Base-by-base conservation (phyloP, 2,797 vertebrate genomes). In the Thalassophryne amazonica region DNA sequence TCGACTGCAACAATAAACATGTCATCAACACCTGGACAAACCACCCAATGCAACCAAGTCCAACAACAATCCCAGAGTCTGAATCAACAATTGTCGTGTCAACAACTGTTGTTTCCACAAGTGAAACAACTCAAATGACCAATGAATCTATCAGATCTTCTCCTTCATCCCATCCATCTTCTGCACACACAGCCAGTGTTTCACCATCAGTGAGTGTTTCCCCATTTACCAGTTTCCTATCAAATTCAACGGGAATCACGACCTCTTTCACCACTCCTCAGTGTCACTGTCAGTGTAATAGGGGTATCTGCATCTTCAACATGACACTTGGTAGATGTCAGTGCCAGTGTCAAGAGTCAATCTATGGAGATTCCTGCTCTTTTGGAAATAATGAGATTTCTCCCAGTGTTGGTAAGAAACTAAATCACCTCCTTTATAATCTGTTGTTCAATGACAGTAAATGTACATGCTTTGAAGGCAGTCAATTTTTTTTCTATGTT, bases 261-360 rank as follows among this genome's bases (percentile, higher is more conserved):
- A 33, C 20, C 40, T 6, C 3, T 2, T 3, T 35, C 39, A 60
- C 71, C 29, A 59, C 41, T n/a, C 29, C 17, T 30, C 52, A 3
- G 1, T 89, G 83, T 40, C 37, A 76, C 5, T 84, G 84, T 31
- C 3, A 53, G 0, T 87, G 87, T 35, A 11, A 12, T 3, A 8
- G 7, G 0, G 59, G 52, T 2, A 43, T 14, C 1, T 87, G 86
- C 36, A 2, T 6, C 3, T 83, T 60, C 23, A 82, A 73, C 25
- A 1, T 0, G 0, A 69, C 49, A 4, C 8, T 70, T 22, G 14
- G 14, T 2, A 5, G 4, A 15, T 89, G 83, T 49, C 30, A 55
- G 3, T 84, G 78, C 39, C 0, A 27, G 0, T 90, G 87, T 50
- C 17, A 15, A 7, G 5, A 23, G 0, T n/a, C 10, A 20, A 32